Evolutionary conservation across 2,888 invertebrate species (phyloP), one percentile per base, ranked within the genome.

Genomic region (Meganola albula): DNA sequence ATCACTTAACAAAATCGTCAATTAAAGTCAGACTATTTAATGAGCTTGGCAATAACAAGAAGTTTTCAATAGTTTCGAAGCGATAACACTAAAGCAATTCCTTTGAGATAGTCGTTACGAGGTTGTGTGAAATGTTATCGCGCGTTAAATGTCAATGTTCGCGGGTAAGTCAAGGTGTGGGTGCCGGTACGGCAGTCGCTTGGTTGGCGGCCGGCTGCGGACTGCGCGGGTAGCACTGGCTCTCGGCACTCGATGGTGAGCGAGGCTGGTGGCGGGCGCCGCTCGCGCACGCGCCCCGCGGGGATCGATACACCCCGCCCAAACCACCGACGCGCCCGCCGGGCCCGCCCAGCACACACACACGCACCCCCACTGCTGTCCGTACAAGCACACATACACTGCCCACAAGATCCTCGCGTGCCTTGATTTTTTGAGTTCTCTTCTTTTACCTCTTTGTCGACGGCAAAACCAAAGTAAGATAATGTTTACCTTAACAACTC

Each of bases 261-360:
- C 59, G 63, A 62, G 62, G 65, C 64, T 63, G 64, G 63, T 64
- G 47, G 57, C 65, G 61, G 51, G 60, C 56, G 58, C 62, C 65
- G 64, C 62, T 44, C 20, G 74, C 80, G 82, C 82, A 80, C 70
- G 83, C 83, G 82, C 80, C 77, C 65, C 61, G 63, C 66, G 49
- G 64, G 66, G 80, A 84, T 84, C 84, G 77, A 84, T 84, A 84
- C 83, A 67, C 83, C 82, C 80, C 73, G 68, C 78, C 75, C 80
- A 58, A 59, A 66, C 79, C 73, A 54, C 71, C 34, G 45, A 32
- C 37, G 50, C 76, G 46, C 78, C 82, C 73, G 58, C 50, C 52
- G 63, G 66, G 63, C 58, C 49, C 55, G 46, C 48, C 35, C 64
- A 62, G 8, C 63, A 57, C 67, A 44, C 62, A 59, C 60, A 53